These are phyloP conservation scores for Rhombomys opimus DNA, from an alignment of 2,113 vertebrate genomes.

Conservation along the genomic window DNA sequence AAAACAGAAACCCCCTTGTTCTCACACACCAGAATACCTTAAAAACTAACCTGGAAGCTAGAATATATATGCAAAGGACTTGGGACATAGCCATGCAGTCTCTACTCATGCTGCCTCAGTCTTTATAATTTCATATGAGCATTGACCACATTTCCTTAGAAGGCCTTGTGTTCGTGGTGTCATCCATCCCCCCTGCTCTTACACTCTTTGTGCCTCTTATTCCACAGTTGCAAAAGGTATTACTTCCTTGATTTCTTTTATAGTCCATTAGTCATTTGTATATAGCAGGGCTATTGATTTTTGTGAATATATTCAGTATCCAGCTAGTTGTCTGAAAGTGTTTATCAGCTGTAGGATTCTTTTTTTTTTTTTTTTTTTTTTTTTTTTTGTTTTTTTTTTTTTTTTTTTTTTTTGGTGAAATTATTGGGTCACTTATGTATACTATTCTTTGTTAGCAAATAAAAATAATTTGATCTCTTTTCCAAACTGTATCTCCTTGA, in stretches of 20 bases:
- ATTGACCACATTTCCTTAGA: neutral
- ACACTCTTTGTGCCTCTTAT: neutral
- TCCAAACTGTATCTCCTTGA: neutral
- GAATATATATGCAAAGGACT: no score
- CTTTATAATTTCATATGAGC: neutral
- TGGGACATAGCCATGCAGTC: no score
- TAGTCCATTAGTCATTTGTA: neutral
- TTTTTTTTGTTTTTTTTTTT: neutral
- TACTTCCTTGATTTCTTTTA: neutral
- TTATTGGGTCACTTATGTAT: neutral
- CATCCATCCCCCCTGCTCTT: neutral
- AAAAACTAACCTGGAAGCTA: neutral
- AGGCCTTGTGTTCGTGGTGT: neutral
- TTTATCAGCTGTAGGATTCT: neutral
- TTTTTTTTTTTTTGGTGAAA: neutral
- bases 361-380: neutral
- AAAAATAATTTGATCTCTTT: neutral
- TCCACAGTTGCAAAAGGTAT: neutral
- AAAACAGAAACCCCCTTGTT: neutral
- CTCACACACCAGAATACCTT: neutral
- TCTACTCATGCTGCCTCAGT: neutral
- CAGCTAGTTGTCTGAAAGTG: neutral
- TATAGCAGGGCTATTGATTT: neutral
- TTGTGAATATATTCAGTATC: neutral
- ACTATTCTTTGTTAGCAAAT: neutral